Evolutionary conservation across 2,888 invertebrate species (phyloP).

Genomic region (Meliscaeva auricollis): DNA sequence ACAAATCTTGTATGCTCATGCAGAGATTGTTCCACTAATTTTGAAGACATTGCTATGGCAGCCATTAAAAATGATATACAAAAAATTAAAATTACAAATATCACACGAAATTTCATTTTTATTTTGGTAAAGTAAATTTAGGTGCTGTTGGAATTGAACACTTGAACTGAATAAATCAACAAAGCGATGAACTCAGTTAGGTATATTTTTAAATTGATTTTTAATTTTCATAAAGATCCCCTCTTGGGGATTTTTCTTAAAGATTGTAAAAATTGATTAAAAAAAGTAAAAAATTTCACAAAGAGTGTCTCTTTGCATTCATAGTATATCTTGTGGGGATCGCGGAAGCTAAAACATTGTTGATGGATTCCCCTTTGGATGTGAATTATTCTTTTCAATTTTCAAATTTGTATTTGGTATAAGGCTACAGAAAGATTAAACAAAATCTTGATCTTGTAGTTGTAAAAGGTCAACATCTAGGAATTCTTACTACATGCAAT

Average conservation of each 20-base stretch:
- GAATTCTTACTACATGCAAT: too few relatives aligned
- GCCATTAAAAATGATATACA: background rate
- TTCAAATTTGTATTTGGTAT: too few relatives aligned
- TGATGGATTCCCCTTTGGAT: too few relatives aligned
- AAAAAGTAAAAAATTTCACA: background rate
- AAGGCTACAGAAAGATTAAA: too few relatives aligned
- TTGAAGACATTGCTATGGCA: background rate
- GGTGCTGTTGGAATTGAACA: background rate
- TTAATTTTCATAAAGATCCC: background rate
- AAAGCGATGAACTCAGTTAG: background rate
- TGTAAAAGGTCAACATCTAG: too few relatives aligned
- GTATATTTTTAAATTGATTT: background rate
- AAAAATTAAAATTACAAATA: conserved; percentile 19
- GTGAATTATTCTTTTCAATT: too few relatives aligned
- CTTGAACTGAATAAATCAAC: background rate
- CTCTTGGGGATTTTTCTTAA: background rate
- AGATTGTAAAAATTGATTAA: background rate
- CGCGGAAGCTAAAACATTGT: too few relatives aligned
- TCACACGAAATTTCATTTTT: conserved; percentile 14
- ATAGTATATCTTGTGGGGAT: too few relatives aligned
- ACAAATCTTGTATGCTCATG: conserved; percentile 2
- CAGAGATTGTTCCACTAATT: background rate
- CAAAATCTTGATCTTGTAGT: too few relatives aligned
- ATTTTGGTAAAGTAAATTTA: background rate
- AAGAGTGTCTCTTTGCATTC: too few relatives aligned